Base-by-base conservation (phyloP, 2,888 invertebrate genomes). In the Nomada flava region DNA sequence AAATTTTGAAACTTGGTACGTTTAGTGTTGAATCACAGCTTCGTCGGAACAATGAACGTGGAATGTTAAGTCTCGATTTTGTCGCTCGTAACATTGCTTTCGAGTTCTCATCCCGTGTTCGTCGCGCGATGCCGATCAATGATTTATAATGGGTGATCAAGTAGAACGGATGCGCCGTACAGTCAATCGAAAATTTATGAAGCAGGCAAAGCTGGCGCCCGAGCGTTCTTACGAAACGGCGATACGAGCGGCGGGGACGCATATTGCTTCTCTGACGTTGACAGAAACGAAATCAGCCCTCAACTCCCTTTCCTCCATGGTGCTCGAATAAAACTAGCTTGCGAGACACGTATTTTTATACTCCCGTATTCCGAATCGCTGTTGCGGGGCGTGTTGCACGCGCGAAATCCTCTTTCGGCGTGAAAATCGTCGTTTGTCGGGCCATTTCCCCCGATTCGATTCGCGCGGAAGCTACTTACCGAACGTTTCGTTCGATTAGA, bases 251-350 rank as follows among this genome's bases (percentile, higher is more conserved):
- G 13, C 68, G 11, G 18, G 55, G 23, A 57, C 63, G 63, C 79
- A 36, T 77, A 77, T 77, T 69, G 78, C 69, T 50, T 52, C 10
- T 23, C 69, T 23, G 69, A 59, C 78, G 57, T 77, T 69, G 79
- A 69, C 69, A 64, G 79, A 69, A 69, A 77, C 79, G 64, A 57
- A 77, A 79, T 79, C 79, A 77, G 57, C 50, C 78, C 60, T 65
- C 76, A 20, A 15, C 15, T 63, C 42, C 62, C 42, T 55, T 63
- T 64, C 63, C 42, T 0, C 7, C 18, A 9, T 29, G 20, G 26
- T 52, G 29, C 36, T 60, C 78, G 23, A 77, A 77, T 59, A 69
- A 77, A 77, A 77, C 69, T 77, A 63, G 69, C 79, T 79, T 77
- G 59, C 63, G 42, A 63, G 57, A 26, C 9, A 57, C 23, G 57